Conservation (phyloP, 2,113 vertebrate species). For the Mesoclemmys tuberculata region DNA sequence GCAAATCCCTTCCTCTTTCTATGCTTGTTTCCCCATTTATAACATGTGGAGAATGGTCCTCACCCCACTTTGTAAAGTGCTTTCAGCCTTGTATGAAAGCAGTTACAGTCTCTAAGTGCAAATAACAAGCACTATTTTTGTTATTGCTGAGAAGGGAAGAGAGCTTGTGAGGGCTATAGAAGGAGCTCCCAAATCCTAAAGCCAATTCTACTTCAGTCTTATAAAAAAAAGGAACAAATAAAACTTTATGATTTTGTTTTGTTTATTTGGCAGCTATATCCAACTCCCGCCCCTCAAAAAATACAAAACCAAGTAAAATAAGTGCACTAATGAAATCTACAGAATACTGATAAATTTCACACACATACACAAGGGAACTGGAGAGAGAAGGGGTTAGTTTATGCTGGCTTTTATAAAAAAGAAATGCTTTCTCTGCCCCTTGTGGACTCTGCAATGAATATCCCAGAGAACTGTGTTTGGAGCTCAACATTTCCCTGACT, state of each 20-base stretch:
- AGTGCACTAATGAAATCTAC: constrained; percentile 80
- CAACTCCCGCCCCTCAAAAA: constrained; percentile 55
- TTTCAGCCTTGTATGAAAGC: neutral
- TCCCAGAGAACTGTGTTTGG: constrained; percentile 14
- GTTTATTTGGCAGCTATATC: constrained; percentile 84
- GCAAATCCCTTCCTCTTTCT: neutral
- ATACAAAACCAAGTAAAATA: constrained; percentile 82
- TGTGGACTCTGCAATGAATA: constrained; percentile 19
- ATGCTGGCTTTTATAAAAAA: constrained; percentile 50
- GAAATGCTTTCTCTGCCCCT: constrained; percentile 23
- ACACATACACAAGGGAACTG: constrained; percentile 69
- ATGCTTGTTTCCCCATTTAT: neutral
- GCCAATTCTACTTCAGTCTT: neutral
- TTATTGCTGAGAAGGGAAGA: neutral
- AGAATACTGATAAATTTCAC: constrained; percentile 78
- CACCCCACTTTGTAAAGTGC: neutral
- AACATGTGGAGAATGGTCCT: accelerated
- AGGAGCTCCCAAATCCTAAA: neutral
- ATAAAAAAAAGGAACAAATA: neutral
- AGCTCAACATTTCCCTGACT: constrained; percentile 7
- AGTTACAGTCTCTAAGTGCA: neutral
- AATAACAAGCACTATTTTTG: neutral
- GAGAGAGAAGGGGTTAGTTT: constrained; percentile 34
- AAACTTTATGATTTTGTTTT: constrained; percentile 59
- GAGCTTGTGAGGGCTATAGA: neutral